Evolutionary conservation across 2,888 invertebrate genomes (phyloP).

Genomic region (Orchestes rusci): DNA sequence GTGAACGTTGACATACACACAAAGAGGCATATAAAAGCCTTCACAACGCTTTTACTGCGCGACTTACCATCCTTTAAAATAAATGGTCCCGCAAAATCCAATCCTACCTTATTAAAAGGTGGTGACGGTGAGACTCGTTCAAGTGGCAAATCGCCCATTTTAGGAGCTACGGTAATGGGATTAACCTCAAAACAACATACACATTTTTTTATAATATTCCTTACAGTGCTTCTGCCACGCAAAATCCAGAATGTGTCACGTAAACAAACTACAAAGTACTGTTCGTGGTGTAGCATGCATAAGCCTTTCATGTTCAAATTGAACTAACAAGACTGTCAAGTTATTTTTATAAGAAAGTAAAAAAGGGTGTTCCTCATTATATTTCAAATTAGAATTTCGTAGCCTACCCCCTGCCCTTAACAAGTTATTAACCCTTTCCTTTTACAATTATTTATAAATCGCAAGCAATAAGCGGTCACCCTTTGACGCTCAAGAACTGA

Average conservation of each 20-base stretch:
- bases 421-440: background rate
- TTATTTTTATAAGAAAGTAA: background rate
- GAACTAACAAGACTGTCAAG: background rate
- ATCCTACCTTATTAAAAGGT: background rate
- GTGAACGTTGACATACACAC: constrained; percentile 2
- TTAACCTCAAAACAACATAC: constrained; percentile 18
- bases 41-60: background rate
- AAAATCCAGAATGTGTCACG: background rate
- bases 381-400: background rate
- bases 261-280: background rate
- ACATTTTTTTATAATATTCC: constrained; percentile 14
- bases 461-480: background rate
- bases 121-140: constrained; percentile 5
- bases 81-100: constrained; percentile 4
- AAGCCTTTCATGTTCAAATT: background rate
- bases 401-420: background rate
- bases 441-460: constrained; percentile 2
- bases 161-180: constrained; percentile 5
- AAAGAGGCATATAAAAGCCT: constrained; percentile 5
- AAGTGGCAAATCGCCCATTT: constrained; percentile 22
- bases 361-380: background rate
- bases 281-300: background rate
- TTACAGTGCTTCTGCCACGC: constrained; percentile 2
- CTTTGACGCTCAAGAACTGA: background rate
- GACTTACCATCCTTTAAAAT: background rate